phyloP scores from a whole-genome alignment of 2,113 vertebrate genomes.

The Alligator mississippiensis region DNA sequence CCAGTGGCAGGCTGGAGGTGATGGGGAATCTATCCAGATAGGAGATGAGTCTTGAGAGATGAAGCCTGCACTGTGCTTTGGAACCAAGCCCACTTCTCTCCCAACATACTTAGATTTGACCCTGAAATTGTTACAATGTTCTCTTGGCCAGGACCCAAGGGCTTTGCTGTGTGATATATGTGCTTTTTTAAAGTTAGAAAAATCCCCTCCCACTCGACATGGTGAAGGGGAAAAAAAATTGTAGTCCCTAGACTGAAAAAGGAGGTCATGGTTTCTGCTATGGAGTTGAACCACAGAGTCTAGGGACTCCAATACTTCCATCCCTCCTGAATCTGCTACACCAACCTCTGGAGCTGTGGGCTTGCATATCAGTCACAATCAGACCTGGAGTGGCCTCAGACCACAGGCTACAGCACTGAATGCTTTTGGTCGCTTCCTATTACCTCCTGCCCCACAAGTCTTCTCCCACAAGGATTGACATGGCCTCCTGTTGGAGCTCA shows the following conservation, averaged over 20 bases:
- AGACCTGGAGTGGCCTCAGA: neutral
- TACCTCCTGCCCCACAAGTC: no score
- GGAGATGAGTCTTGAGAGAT: neutral
- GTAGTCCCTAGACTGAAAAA: neutral
- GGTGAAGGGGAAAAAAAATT: neutral
- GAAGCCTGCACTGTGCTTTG: neutral
- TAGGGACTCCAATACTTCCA: no score
- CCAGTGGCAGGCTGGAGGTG: neutral
- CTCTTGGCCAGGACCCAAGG: fast-evolving
- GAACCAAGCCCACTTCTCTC: fast-evolving
- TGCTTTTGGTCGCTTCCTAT: neutral
- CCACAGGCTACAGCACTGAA: neutral
- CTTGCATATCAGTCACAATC: slow-evolving; percentile 32
- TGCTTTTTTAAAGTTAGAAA: neutral
- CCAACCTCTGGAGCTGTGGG: neutral
- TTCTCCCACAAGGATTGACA: neutral
- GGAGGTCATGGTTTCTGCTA: no score
- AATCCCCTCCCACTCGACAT: neutral
- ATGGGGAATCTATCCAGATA: neutral
- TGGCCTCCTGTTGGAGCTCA: neutral
- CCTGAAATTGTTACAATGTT: neutral
- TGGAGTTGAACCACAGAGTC: no score
- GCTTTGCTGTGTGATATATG: neutral
- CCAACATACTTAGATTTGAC: neutral
- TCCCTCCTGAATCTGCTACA: no score